These are phyloP conservation scores for Aspidiotus destructor DNA, from an alignment of 2,888 invertebrate genomes.

Conservation along the genomic window DNA sequence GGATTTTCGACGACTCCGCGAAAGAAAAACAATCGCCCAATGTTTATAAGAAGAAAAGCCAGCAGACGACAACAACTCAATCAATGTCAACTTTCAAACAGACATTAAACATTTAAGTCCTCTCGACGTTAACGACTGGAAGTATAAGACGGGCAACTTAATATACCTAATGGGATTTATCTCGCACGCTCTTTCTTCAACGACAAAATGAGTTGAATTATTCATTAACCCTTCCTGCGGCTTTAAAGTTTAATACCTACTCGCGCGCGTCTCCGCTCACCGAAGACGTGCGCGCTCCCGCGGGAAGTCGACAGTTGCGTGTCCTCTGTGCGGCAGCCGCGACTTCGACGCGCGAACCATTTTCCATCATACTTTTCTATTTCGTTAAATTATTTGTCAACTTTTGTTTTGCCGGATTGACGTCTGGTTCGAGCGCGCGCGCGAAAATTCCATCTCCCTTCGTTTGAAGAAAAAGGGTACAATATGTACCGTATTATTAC, in stretches of 20 bases:
- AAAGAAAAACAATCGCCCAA: neutral
- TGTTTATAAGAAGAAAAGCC: slow-evolving; percentile 4
- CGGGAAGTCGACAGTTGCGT: slow-evolving; percentile 30
- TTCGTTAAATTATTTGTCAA: too few relatives aligned
- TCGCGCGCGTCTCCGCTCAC: neutral
- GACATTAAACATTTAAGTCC: slow-evolving; percentile 32
- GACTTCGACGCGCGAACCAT: neutral
- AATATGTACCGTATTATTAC: too few relatives aligned
- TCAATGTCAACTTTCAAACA: slow-evolving; percentile 32
- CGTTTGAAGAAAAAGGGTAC: too few relatives aligned
- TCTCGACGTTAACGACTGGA: slow-evolving; percentile 30
- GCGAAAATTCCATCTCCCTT: too few relatives aligned
- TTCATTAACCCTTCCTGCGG: slow-evolving; percentile 31
- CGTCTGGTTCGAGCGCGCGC: too few relatives aligned
- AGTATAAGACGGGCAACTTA: slow-evolving; percentile 32
- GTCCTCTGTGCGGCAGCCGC: slow-evolving; percentile 5
- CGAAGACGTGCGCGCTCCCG: slow-evolving; percentile 20
- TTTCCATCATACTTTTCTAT: too few relatives aligned
- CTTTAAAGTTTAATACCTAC: slow-evolving; percentile 29
- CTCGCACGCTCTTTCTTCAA: slow-evolving; percentile 26
- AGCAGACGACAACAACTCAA: slow-evolving; percentile 31
- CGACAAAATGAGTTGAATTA: slow-evolving; percentile 30
- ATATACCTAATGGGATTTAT: slow-evolving; percentile 33
- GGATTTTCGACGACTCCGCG: neutral
- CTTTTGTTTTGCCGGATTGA: too few relatives aligned